A percentile compares a stretch with the other conserved stretches of the same genome.
Evolutionary conservation across 2,113 vertebrate species (phyloP).

Genomic region (Ahaetulla prasina): DNA sequence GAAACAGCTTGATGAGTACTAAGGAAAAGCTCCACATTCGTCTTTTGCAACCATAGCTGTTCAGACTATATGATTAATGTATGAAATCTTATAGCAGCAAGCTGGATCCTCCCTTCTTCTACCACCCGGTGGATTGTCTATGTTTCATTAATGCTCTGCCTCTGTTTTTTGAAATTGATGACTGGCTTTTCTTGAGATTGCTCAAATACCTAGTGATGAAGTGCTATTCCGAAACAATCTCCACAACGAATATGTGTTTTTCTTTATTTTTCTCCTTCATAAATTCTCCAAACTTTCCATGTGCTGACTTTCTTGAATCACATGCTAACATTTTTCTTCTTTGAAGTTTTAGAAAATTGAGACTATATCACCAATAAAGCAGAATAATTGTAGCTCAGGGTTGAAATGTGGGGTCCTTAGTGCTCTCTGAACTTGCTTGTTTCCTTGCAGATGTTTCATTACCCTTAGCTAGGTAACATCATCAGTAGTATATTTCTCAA

Average conservation of each 20-base stretch:
- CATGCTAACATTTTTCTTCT: neutral
- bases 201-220: neutral
- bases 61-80: neutral
- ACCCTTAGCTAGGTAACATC: no score
- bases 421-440: no score
- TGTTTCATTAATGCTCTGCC: neutral
- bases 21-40: neutral
- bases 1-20: neutral
- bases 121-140: neutral
- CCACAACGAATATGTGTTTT: neutral
- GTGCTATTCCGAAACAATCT: constrained; percentile 12
- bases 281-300: neutral
- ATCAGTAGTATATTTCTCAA: neutral
- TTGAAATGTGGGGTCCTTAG: no score
- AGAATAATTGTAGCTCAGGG: no score
- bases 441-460: no score
- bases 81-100: neutral
- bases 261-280: neutral
- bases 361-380: neutral
- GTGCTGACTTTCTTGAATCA: neutral
- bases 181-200: neutral
- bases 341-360: neutral
- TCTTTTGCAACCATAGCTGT: neutral
- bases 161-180: neutral
- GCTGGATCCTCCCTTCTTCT: neutral